These are phyloP conservation scores for Poeciliopsis occidentalis DNA, from an alignment of 2,113 vertebrate genomes.

Conservation along the genomic window DNA sequence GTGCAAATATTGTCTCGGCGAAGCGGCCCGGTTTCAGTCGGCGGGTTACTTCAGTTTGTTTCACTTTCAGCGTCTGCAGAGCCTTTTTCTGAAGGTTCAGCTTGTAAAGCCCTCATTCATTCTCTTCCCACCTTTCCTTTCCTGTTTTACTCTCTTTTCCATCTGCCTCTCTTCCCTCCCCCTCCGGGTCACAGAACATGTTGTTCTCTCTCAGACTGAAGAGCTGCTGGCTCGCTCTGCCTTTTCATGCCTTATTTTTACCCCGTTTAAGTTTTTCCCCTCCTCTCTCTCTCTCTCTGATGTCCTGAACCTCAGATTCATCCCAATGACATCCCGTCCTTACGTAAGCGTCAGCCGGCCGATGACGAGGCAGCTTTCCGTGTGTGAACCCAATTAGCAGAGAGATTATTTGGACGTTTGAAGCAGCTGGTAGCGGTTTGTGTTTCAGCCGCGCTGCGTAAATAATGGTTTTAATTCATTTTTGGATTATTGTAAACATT, in stretches of 20 bases:
- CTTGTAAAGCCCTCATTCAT: slow-evolving; percentile 28
- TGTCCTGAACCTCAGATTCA: slow-evolving; percentile 54
- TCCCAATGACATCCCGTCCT: slow-evolving; percentile 58
- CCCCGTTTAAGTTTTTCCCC: not conserved
- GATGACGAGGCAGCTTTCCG: slow-evolving; percentile 27
- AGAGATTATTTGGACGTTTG: not conserved
- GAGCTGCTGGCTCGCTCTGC: slow-evolving; percentile 60
- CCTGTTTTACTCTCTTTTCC: slow-evolving; percentile 3
- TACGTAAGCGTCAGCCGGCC: slow-evolving; percentile 44
- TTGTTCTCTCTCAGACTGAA: slow-evolving; percentile 61
- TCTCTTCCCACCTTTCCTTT: slow-evolving; percentile 30
- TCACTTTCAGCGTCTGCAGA: not conserved
- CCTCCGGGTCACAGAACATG: slow-evolving; percentile 62
- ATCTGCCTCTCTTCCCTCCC: slow-evolving; percentile 13
- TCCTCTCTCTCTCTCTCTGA: slow-evolving; percentile 4
- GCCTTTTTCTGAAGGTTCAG: not conserved
- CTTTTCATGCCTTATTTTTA: slow-evolving; percentile 47
- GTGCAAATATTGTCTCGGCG: not conserved
- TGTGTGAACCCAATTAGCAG: not conserved
- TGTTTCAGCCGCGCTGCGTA: slow-evolving; percentile 1
- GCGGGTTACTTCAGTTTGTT: not conserved
- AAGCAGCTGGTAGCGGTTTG: slow-evolving; percentile 28
- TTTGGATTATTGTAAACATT: slow-evolving; percentile 18
- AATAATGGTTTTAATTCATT: slow-evolving; percentile 15
- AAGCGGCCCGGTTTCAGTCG: no score